Evolutionary conservation across 1,140 invertebrate genomes (phyloP), one percentile per base, ranked within the genome.

Genomic region (Steinernema khuongi): DNA sequence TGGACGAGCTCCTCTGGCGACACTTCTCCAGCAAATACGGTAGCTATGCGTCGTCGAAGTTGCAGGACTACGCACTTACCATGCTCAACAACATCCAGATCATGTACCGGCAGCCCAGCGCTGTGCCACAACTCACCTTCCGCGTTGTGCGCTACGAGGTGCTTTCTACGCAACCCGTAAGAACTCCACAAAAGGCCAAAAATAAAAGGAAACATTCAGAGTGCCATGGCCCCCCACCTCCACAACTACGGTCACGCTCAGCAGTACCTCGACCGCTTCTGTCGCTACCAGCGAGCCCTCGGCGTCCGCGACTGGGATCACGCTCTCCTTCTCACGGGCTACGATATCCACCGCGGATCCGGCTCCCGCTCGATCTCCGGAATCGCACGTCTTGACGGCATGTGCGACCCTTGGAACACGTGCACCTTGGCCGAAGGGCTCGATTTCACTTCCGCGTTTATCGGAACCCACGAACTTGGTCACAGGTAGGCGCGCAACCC

Each of bases 341-440:
- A 80, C 70, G 82, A 83, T 71, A 84, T 85, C 68, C 81, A 85
- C 72, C 80, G 84, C 19, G 82, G 84, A 28, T 80, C 73, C 70
- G 83, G 83, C 17, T 81, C 80, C 43, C 73, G 72, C 50, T 85
- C 83, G n/a, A 84, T 84, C 69, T 85, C 83, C 33, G 84, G 84
- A 67, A 84, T 84, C 69, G 83, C 83, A 31, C 74, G 83, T 30
- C 74, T 84, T 26, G 82, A 85, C 76, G 83, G 83, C 68, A 85
- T 85, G 82, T 85, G 83, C 75, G 84, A 85, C 71, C 75, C 82
- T 0, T 83, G 84, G 82, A 85, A 85, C 36, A 81, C 80, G 14
- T 83, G 81, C 69, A 84, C 82, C 32, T 71, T 84, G 28, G 83
- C 84, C 29, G 83, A 84, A 77, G 83, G 84, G 11, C 69, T 85